A percentile compares a stretch with the other conserved stretches of the same genome.
Conservation (phyloP, 2,888 invertebrate genomes). For the Dynastes grantii region DNA sequence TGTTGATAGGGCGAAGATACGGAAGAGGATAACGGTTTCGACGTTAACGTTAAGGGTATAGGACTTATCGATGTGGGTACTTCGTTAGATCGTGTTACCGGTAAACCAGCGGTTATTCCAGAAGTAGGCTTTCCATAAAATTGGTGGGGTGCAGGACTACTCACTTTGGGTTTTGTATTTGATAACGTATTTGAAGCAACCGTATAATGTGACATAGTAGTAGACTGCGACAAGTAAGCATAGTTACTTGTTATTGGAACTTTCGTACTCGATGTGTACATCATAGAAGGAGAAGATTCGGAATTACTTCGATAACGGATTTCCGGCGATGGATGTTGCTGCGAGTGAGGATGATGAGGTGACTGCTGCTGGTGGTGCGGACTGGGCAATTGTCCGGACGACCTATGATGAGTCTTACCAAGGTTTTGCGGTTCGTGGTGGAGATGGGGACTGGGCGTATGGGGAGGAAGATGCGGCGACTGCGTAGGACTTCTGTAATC, state of each 20-base stretch:
- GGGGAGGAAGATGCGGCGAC: constrained; percentile 70
- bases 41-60: constrained; percentile 75
- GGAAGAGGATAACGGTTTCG: constrained; percentile 69
- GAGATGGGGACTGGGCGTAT: constrained; percentile 62
- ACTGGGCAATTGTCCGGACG: constrained; percentile 68
- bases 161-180: constrained; percentile 79
- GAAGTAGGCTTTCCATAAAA: constrained; percentile 80
- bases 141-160: constrained; percentile 84
- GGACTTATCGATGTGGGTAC: constrained; percentile 67
- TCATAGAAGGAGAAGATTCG: constrained; percentile 64
- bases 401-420: constrained; percentile 61
- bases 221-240: constrained; percentile 70
- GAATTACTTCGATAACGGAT: constrained; percentile 64
- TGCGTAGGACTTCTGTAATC: constrained; percentile 70
- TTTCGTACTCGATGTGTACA: constrained; percentile 63
- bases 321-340: constrained; percentile 67
- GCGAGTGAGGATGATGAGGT: constrained; percentile 69
- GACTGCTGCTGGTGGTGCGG: constrained; percentile 71
- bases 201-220: constrained; percentile 72
- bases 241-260: constrained; percentile 65
- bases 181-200: constrained; percentile 71
- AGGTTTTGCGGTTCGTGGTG: constrained; percentile 66
- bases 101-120: constrained; percentile 75
- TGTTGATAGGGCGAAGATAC: constrained; percentile 70
- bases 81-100: constrained; percentile 67